Evolutionary conservation across 2,797 vertebrate genomes (phyloP), one percentile per base, ranked within the genome.

Genomic region (Cetoscarus ocellatus): DNA sequence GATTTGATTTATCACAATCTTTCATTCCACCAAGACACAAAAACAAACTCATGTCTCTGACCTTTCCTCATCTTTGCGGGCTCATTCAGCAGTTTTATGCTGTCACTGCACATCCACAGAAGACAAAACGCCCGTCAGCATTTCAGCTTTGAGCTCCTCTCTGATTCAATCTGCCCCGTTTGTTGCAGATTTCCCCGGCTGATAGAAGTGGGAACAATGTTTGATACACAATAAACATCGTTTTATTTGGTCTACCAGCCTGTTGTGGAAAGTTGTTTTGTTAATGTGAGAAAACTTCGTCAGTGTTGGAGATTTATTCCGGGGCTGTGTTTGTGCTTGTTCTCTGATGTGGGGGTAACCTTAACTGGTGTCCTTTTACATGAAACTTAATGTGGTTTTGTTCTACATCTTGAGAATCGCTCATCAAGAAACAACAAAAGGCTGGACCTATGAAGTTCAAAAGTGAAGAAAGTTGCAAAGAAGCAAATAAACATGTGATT

Each of bases 191-290:
- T 60, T 57, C 34, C 67, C 15, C 1, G 54, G n/a, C 56, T 51
- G 82, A 86, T 77, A 81, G 43, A 59, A 80, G 54, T 48, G 59
- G 62, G 61, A 48, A 75, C 68, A 80, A 59, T 67, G 68, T 71
- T 79, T 62, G 18, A 53, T 49, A 47, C 60, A 61, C 76, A 54
- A 61, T 70, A 84, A 86, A 89, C 81, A 76, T 57, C 0, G n/a
- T 42, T 50, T 58, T 90, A 88, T 91, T 91, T 89, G 77, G 86
- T 89, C 89, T 91, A 80, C 18, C 44, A 17, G 72, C 61, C 48
- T 36, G 44, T 42, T 67, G 62, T 59, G 48, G 55, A 65, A 44
- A 70, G 60, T 71, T 2, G 63, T 53, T 82, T 74, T 78, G 79
- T 73, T 56, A 59, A 60, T 44, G 49, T 11, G 47, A 62, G 60